phyloP scores from a whole-genome alignment of 2,797 vertebrate genomes.

The Rhinogobio ventralis region DNA sequence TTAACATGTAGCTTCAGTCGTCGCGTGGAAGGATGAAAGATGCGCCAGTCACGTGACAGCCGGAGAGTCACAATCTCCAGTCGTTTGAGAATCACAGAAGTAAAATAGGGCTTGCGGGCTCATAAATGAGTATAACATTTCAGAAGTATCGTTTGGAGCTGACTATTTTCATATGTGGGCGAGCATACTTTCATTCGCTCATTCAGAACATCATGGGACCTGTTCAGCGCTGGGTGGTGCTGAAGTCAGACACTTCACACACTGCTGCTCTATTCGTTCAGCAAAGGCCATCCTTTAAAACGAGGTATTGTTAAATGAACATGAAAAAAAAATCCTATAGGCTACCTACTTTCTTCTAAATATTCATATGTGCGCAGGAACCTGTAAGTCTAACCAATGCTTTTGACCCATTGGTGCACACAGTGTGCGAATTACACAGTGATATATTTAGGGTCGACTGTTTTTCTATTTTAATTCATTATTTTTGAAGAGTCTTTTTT shows the following conservation, averaged over 20 bases:
- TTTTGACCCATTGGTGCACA: neutral
- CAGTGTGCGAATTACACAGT: neutral
- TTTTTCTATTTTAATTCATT: neutral
- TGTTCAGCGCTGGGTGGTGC: constrained; percentile 4
- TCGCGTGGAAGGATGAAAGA: constrained; percentile 68
- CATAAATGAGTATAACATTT: neutral
- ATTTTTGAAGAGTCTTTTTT: neutral
- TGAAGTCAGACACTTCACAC: constrained; percentile 6
- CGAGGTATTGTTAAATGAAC: neutral
- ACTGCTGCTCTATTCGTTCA: neutral
- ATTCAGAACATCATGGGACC: neutral
- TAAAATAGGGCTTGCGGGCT: neutral
- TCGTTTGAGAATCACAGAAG: neutral
- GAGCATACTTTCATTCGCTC: neutral
- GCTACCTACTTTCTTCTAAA: neutral
- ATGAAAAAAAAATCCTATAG: no score
- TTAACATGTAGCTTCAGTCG: constrained; percentile 65
- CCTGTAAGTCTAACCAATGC: neutral
- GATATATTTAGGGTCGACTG: neutral
- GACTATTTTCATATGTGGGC: neutral
- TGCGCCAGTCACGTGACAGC: constrained; percentile 79
- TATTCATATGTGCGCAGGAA: neutral
- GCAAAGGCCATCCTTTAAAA: neutral
- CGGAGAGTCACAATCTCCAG: neutral
- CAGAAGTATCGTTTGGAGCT: neutral